Evolutionary conservation across 2,113 vertebrate species (phyloP).

Genomic region (Ammodytes dubius): DNA sequence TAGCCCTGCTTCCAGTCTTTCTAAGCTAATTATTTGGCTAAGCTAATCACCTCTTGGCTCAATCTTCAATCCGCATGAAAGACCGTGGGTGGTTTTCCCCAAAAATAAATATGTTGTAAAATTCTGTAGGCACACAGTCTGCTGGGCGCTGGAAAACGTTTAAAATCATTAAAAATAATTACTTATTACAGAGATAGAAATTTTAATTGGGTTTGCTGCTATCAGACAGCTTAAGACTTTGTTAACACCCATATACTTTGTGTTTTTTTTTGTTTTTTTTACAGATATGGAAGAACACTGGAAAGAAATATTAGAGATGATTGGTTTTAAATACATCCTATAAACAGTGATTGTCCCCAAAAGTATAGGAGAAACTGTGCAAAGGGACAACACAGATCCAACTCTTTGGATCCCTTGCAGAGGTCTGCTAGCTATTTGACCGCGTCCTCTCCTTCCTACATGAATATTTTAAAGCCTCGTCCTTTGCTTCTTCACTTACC

Average conservation of each 20-base stretch:
- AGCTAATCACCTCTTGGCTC: neutral
- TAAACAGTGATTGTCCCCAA: neutral
- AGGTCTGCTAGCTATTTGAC: neutral
- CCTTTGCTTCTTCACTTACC: neutral
- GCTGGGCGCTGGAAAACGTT: neutral
- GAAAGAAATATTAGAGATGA: neutral
- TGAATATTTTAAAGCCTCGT: constrained; percentile 25
- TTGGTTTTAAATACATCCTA: neutral
- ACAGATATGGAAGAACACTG: neutral
- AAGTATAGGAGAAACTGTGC: too few relatives aligned
- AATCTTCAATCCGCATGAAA: neutral
- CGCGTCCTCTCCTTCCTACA: constrained; percentile 4
- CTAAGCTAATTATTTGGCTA: constrained; percentile 5
- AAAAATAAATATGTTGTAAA: neutral
- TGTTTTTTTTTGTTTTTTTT: neutral
- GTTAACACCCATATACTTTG: neutral
- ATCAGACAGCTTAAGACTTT: neutral
- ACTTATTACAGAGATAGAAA: neutral
- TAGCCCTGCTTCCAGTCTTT: neutral
- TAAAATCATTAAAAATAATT: neutral
- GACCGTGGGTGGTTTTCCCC: neutral
- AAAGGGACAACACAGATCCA: neutral
- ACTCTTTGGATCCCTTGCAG: neutral
- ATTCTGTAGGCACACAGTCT: neutral
- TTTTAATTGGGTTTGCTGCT: neutral